Conservation (phyloP, 2,797 vertebrate genomes). For the Megalops cyprinoides region DNA sequence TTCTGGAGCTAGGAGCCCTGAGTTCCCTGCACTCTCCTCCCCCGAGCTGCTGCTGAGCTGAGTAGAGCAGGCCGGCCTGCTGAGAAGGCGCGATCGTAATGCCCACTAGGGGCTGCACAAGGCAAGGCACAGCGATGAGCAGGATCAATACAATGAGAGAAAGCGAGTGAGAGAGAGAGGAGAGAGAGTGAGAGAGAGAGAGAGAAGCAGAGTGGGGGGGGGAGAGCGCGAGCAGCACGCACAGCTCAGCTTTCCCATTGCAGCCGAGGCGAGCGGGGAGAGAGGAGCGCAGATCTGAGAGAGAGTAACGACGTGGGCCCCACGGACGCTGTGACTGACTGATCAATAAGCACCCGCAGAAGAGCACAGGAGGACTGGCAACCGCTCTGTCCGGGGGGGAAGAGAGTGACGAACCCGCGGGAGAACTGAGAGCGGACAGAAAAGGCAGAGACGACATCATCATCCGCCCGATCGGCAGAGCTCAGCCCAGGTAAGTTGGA, state of each 20-base stretch:
- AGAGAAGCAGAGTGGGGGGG: constrained; percentile 10
- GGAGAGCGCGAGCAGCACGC: constrained; percentile 50
- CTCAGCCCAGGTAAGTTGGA: constrained; percentile 72
- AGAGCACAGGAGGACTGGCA: constrained; percentile 41
- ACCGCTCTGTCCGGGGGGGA: constrained; percentile 18
- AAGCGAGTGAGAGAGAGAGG: constrained; percentile 55
- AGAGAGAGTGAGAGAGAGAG: constrained; percentile 52
- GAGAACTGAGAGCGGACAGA: constrained; percentile 28
- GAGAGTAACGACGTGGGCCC: constrained; percentile 64
- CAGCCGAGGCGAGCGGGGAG: constrained; percentile 69
- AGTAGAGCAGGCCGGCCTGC: neutral
- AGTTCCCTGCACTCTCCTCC: neutral
- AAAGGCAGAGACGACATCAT: constrained; percentile 32
- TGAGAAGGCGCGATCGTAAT: constrained; percentile 46
- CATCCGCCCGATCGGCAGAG: constrained; percentile 49
- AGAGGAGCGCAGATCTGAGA: constrained; percentile 59
- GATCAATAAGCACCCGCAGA: constrained; percentile 59
- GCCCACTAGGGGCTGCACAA: constrained; percentile 78
- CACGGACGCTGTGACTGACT: constrained; percentile 60
- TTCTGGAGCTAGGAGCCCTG: too few relatives aligned
- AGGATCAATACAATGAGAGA: constrained; percentile 64
- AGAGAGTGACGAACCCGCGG: constrained; percentile 30
- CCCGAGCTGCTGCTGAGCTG: neutral
- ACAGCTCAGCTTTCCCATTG: constrained; percentile 67
- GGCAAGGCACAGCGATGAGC: constrained; percentile 52